Conservation (phyloP, 2,888 invertebrate genomes). For the Eubasilissa splendida region DNA sequence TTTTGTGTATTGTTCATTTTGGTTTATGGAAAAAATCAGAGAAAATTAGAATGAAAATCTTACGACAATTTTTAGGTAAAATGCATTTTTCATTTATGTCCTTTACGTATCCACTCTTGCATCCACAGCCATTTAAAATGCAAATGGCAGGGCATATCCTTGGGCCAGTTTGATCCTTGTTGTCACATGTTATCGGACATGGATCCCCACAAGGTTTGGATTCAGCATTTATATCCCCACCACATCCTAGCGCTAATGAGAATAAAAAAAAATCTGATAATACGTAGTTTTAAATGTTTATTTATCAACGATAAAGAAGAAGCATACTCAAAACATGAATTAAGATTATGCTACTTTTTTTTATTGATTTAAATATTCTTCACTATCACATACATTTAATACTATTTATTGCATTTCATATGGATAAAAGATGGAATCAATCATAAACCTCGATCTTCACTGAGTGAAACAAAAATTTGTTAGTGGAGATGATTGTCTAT, state of each 20-base stretch:
- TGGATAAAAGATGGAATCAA: too few relatives aligned
- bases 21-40: neutral
- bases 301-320: too few relatives aligned
- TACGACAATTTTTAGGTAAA: constrained; percentile 35
- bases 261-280: too few relatives aligned
- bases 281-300: too few relatives aligned
- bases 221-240: constrained; percentile 40
- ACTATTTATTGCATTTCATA: too few relatives aligned
- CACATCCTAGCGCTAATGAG: neutral
- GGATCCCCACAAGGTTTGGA: constrained; percentile 37
- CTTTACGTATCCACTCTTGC: constrained; percentile 35
- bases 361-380: too few relatives aligned
- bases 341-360: too few relatives aligned
- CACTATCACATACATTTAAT: too few relatives aligned
- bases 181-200: constrained; percentile 39
- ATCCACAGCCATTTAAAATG: constrained; percentile 34
- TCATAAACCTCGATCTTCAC: too few relatives aligned
- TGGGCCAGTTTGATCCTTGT: neutral
- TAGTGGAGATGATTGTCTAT: too few relatives aligned
- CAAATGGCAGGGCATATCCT: constrained; percentile 27
- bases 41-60: neutral
- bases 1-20: neutral
- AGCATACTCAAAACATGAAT: too few relatives aligned
- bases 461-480: too few relatives aligned
- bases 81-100: constrained; percentile 40